phyloP scores from a whole-genome alignment of 2,797 vertebrate species.

The Sternotherus odoratus region DNA sequence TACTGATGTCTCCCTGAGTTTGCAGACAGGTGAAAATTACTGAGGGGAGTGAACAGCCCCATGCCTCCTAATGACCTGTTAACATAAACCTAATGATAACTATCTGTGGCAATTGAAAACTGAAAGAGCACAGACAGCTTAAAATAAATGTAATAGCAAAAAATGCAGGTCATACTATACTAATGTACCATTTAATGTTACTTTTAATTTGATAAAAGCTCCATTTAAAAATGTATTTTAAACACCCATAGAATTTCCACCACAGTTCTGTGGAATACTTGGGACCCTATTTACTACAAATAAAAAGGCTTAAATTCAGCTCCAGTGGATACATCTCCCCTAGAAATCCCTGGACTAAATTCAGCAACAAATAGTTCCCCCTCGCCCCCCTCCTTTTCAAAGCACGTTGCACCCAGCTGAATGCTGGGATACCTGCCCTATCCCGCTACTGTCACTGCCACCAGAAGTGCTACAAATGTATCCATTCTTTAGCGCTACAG shows the following conservation, averaged over 20 bases:
- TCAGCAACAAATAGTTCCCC: constrained; percentile 5
- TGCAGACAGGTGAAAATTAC: not conserved
- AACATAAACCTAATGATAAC: constrained; percentile 12
- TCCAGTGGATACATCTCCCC: not conserved
- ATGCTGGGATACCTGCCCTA: too few relatives aligned
- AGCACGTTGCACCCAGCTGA: too few relatives aligned
- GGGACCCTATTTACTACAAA: too few relatives aligned
- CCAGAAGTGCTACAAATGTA: too few relatives aligned
- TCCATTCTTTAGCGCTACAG: too few relatives aligned
- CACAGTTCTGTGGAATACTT: not conserved
- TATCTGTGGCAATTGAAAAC: not conserved
- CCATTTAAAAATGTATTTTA: constrained; percentile 24
- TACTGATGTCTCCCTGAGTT: not conserved
- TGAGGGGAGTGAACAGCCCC: not conserved
- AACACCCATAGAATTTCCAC: not conserved
- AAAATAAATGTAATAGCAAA: not conserved
- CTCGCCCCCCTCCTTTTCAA: too few relatives aligned
- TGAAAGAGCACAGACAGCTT: not conserved
- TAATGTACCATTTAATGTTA: not conserved
- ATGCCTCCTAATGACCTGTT: constrained; percentile 1
- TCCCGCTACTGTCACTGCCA: too few relatives aligned
- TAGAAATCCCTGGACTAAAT: not conserved
- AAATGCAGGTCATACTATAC: not conserved
- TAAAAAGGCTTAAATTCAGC: not conserved
- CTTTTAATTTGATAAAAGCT: constrained; percentile 34